These are phyloP conservation scores for Colletes gigas DNA, from an alignment of 1,140 invertebrate genomes.

Conservation along the genomic window DNA sequence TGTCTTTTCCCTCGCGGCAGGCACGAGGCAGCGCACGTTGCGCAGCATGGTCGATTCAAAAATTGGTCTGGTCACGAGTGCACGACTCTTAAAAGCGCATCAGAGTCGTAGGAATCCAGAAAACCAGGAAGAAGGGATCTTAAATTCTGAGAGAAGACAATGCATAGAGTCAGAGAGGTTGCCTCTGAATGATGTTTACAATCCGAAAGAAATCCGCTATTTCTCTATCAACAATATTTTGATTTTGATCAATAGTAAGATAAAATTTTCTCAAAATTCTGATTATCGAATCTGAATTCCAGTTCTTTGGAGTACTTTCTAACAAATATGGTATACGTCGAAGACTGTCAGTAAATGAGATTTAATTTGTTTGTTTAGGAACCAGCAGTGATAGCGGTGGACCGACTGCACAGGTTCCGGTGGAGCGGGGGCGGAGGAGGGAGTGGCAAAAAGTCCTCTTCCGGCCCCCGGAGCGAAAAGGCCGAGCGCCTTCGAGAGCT, in stretches of 20 bases:
- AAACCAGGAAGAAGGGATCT: not conserved
- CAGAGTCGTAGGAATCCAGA: not conserved
- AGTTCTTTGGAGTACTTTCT: too few species aligned
- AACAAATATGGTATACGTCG: not conserved
- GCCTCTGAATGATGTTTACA: not conserved
- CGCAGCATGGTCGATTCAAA: conserved; percentile 38
- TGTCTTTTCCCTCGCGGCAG: conserved; percentile 55
- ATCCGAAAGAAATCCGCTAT: too few species aligned
- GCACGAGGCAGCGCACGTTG: conserved; percentile 48
- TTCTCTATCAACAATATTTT: too few species aligned
- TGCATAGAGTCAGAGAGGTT: not conserved
- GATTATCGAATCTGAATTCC: too few species aligned
- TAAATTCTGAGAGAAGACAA: too few species aligned
- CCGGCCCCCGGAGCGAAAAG: conserved; percentile 83
- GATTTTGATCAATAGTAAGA: too few species aligned
- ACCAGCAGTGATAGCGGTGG: conserved; percentile 83
- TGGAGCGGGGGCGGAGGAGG: conserved; percentile 85
- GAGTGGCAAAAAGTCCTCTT: conserved; percentile 76
- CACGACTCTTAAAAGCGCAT: conserved; percentile 13
- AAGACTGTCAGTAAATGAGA: not conserved
- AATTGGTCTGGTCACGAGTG: conserved; percentile 33
- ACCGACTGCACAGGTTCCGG: conserved; percentile 88
- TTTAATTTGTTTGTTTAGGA: conserved; percentile 62
- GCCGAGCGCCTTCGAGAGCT: conserved; percentile 88
- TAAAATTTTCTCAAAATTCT: too few species aligned